These are phyloP conservation scores for Cottoperca gobio DNA, from an alignment of 2,797 vertebrate genomes.

Conservation along the genomic window DNA sequence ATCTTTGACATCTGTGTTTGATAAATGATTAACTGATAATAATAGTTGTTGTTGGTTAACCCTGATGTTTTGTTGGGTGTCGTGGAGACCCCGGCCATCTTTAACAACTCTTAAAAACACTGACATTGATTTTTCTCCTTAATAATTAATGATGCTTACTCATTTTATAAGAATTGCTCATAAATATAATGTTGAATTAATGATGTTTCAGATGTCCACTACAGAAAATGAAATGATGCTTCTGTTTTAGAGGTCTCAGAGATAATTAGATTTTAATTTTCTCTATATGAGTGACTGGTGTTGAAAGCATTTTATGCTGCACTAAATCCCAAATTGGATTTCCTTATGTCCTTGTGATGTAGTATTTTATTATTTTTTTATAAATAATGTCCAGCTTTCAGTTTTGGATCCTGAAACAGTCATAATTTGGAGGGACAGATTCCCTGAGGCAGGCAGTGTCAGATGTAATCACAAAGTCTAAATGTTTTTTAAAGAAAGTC, in stretches of 20 bases:
- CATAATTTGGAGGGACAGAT: constrained; percentile 13
- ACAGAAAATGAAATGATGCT: no score
- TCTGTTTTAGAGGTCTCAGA: no score
- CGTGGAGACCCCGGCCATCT: background rate
- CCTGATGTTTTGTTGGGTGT: background rate
- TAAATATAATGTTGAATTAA: background rate
- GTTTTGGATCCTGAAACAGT: constrained; percentile 4
- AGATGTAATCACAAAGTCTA: constrained; percentile 10
- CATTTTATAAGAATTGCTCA: background rate
- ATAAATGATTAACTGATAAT: background rate
- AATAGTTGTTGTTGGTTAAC: background rate
- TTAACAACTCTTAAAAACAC: background rate
- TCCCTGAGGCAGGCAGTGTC: constrained; percentile 17
- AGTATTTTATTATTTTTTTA: background rate
- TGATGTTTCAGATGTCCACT: no score
- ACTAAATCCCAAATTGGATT: no score
- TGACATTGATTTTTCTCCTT: no score
- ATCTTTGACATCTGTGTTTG: background rate
- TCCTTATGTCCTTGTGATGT: no score
- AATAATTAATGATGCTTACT: background rate
- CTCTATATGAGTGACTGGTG: no score
- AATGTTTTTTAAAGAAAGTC: background rate
- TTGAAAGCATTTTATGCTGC: no score
- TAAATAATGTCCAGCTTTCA: constrained; percentile 5
- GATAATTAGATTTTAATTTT: no score